Conservation (phyloP, 1,140 invertebrate species). For the Cotesia vestalis region DNA sequence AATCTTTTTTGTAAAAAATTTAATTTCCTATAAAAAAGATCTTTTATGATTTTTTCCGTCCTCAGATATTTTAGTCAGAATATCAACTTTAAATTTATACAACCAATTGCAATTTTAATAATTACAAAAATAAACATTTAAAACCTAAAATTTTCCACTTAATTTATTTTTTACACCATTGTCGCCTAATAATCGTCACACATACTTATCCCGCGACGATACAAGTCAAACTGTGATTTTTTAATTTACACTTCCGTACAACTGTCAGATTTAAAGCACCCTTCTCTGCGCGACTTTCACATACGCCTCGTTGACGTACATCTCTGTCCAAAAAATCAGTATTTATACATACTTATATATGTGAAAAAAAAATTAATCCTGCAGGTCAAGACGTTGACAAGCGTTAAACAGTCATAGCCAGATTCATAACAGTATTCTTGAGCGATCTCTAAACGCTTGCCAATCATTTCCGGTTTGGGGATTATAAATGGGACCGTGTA, state of each 20-base stretch:
- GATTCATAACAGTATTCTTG: background rate
- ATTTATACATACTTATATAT: background rate
- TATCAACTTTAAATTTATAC: too few relatives aligned
- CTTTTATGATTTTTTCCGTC: too few relatives aligned
- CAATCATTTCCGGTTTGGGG: constrained; percentile 67
- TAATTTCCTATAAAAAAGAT: too few relatives aligned
- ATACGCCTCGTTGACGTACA: background rate
- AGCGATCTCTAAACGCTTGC: constrained; percentile 64
- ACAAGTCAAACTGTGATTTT: background rate
- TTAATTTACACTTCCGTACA: constrained; percentile 6
- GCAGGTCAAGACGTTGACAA: constrained; percentile 15
- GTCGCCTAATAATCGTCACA: too few relatives aligned
- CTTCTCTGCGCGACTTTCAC: background rate
- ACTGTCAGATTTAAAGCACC: constrained; percentile 12
- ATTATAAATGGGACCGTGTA: constrained; percentile 49
- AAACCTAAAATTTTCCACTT: too few relatives aligned
- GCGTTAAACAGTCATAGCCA: constrained; percentile 3
- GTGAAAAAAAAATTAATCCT: constrained; percentile 23
- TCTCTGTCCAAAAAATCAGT: background rate
- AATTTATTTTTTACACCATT: too few relatives aligned
- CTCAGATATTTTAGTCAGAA: too few relatives aligned
- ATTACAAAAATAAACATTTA: too few relatives aligned
- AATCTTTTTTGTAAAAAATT: too few relatives aligned
- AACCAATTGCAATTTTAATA: too few relatives aligned
- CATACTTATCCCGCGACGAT: too few relatives aligned